phyloP scores from a whole-genome alignment of 2,888 invertebrate species.

The Prosopocoilus inquinatus region DNA sequence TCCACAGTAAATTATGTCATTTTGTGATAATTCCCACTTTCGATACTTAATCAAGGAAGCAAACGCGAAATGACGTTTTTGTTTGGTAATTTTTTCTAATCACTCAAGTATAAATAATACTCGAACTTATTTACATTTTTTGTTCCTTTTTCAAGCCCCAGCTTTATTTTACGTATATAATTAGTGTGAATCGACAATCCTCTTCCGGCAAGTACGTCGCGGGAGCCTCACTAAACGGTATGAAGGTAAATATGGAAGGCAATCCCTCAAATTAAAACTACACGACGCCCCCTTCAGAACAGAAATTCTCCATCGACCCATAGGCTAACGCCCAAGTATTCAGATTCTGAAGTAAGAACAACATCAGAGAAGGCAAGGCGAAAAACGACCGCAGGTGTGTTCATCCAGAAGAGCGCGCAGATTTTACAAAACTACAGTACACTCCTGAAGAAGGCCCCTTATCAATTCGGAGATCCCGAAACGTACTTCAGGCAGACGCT shows the following conservation, averaged over 20 bases:
- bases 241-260: constrained; percentile 33
- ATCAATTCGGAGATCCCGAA: constrained; percentile 42
- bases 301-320: constrained; percentile 21
- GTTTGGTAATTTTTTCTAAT: constrained; percentile 22
- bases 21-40: no score
- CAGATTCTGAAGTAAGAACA: constrained; percentile 18
- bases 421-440: constrained; percentile 29
- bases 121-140: not conserved
- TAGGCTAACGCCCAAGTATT: constrained; percentile 17
- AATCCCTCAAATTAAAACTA: constrained; percentile 18
- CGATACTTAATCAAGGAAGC: not conserved
- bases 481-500: constrained; percentile 41
- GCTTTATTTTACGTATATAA: not conserved
- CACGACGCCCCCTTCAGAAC: constrained; percentile 22
- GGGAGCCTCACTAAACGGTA: constrained; percentile 26
- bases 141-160: not conserved
- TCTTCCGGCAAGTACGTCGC: not conserved
- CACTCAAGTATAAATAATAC: constrained; percentile 4
- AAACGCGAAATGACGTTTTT: constrained; percentile 9
- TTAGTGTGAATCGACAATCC: not conserved
- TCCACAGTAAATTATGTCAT: no score
- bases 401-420: constrained; percentile 30
- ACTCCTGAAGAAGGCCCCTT: constrained; percentile 25
- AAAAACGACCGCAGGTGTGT: constrained; percentile 15
- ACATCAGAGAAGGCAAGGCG: constrained; percentile 6